These are phyloP conservation scores for Lathronympha strigana DNA, from an alignment of 2,888 invertebrate genomes.

Conservation along the genomic window DNA sequence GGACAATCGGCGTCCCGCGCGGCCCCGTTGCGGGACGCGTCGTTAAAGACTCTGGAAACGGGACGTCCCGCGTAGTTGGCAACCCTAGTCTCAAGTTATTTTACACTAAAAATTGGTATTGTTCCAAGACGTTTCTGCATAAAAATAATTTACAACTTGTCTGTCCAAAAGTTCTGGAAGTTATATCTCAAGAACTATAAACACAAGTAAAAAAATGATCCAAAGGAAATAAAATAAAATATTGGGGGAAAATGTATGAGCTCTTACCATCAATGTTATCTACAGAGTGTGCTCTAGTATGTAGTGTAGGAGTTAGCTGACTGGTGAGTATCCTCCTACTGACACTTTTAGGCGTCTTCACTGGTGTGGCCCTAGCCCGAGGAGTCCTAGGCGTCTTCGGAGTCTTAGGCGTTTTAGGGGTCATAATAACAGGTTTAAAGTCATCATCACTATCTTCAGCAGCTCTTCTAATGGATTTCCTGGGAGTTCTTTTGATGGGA, in stretches of 20 bases:
- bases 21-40: too few species aligned
- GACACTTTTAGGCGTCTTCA: constrained; percentile 64
- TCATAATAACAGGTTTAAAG: constrained; percentile 57
- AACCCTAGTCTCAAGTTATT: too few species aligned
- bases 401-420: constrained; percentile 51
- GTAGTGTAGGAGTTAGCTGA: constrained; percentile 71
- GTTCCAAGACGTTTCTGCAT: too few species aligned
- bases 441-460: constrained; percentile 68
- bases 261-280: constrained; percentile 70
- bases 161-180: neutral
- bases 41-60: too few species aligned
- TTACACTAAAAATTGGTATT: too few species aligned
- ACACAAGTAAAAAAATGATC: too few species aligned
- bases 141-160: too few species aligned
- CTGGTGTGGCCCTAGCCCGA: constrained; percentile 39
- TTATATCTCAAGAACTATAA: too few species aligned
- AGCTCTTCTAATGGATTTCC: constrained; percentile 53
- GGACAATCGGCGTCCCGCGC: too few species aligned
- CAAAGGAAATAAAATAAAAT: too few species aligned
- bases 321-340: constrained; percentile 65
- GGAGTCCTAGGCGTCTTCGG: constrained; percentile 42
- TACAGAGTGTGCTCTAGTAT: constrained; percentile 66
- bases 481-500: constrained; percentile 65
- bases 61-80: too few species aligned
- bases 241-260: neutral